Evolutionary conservation across 1,140 invertebrate genomes (phyloP).

Genomic region (Reticulitermes speratus): DNA sequence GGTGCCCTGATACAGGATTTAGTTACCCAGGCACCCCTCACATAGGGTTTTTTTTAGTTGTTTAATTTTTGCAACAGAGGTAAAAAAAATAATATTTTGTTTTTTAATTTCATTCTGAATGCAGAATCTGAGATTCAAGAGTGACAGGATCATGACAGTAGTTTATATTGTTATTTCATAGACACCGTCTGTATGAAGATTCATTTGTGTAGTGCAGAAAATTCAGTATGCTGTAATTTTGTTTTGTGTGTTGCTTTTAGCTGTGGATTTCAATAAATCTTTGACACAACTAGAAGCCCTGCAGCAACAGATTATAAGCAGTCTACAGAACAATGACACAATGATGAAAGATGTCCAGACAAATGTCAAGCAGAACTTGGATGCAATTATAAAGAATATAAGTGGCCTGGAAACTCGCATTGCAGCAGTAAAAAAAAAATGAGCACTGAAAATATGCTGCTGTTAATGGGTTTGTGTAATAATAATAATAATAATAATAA

Average conservation of each 20-base stretch:
- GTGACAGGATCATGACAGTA: no score
- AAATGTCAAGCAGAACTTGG: slow-evolving; percentile 72
- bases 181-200: no score
- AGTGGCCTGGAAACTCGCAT: slow-evolving; percentile 72
- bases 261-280: slow-evolving; percentile 81
- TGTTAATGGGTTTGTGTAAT: slow-evolving; percentile 1
- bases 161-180: no score
- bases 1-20: no score
- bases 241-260: slow-evolving; percentile 54
- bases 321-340: slow-evolving; percentile 73
- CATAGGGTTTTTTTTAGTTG: no score
- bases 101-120: no score
- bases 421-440: slow-evolving; percentile 52
- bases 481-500: neutral
- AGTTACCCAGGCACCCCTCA: no score
- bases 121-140: no score
- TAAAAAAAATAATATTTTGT: no score
- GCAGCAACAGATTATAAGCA: slow-evolving; percentile 70
- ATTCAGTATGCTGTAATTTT: no score
- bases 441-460: neutral
- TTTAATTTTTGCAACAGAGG: no score
- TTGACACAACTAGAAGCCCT: slow-evolving; percentile 78
- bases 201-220: no score
- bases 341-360: slow-evolving; percentile 77
- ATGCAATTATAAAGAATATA: slow-evolving; percentile 73